Evolutionary conservation across 2,888 invertebrate genomes (phyloP), one percentile per base, ranked within the genome.

Genomic region (Lamellibrachia satsuma): DNA sequence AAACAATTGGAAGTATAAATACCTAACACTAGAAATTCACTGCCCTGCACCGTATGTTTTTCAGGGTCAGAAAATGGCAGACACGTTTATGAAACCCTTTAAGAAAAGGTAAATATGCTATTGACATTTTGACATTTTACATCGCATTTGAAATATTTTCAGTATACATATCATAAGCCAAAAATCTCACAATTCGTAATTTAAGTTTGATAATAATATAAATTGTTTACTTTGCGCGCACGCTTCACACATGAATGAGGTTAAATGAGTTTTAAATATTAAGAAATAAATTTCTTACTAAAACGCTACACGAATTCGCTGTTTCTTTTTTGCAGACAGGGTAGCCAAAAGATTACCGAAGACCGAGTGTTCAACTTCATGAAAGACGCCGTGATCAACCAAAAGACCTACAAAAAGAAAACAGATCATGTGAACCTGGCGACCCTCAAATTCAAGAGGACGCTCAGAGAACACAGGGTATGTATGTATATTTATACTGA

Each of bases 331-430:
- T 92, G 22, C 92, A 92, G 90, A 27, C 90, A n/a, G 52, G 51
- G 27, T 15, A 90, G n/a, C 90, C 98, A 75, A 75, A 75, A 75
- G 22, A 75, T 75, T n/a, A 75, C 75, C 4, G 75, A 75, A 90
- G 98, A 98, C 97, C 97, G 98, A 94, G 98, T 98, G 93, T 98
- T 98, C 97, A 98, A 98, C 96, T 98, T 98, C 97, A 97, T 99
- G 95, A 98, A 98, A 93, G 98, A 98, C 97, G 98, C 98, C 57
- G 98, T 98, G 95, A 98, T 98, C 96, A 98, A 98, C 60, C 97
- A 98, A 94, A 98, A 98, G 95, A 98, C 98, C 93, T 98, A 98
- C 96, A 97, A 98, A 93, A 98, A 98, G 96, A 98, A 98, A 97
- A 98, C 98, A 52, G 98, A 98, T 92, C 98, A 98, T 96, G 98